Evolutionary conservation across 2,888 invertebrate genomes (phyloP), one percentile per base, ranked within the genome.

Genomic region (Andrena hattorfiana): DNA sequence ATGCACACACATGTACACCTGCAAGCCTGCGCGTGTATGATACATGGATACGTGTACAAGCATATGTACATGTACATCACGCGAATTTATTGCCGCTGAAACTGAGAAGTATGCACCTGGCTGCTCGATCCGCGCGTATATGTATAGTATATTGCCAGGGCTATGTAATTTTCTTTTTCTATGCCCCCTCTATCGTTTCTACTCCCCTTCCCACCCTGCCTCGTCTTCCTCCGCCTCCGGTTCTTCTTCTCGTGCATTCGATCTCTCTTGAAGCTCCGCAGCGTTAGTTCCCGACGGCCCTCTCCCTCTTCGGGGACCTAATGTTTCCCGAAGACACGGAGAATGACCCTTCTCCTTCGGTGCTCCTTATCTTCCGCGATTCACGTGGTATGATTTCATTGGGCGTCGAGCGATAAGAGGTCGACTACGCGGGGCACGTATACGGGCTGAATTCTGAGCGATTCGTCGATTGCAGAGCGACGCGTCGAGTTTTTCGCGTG

Each of bases 31-130:
- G 28, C 48, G 78, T 83, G 73, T 82, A 82, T 82, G 51, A 87
- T 77, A 83, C 75, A 76, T 83, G 67, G 60, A 68, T 74, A 81
- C 70, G 73, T 67, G 59, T 87, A 73, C 75, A 86, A 69, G 76
- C 79, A 56, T 81, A 83, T 82, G 75, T 81, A 89, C 66, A 82
- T 72, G 77, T 77, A 79, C 71, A 72, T 81, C 70, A 60, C 84
- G 75, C 59, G 56, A 63, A 78, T 81, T 81, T 81, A 81, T 85
- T 74, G 80, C 82, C 88, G 81, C 81, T 68, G 77, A 86, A 85
- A 81, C 82, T 77, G 77, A 77, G 64, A 77, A 74, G 51, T 81
- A 77, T 71, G 70, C 78, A 64, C 54, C 75, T 62, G 78, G 76
- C 64, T 73, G 68, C 56, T 73, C 35, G 49, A 69, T 78, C 63